Percentiles rank a stretch among this genome's conserved stretches.
phyloP scores from a whole-genome alignment of 2,113 vertebrate genomes.

The Sinosuthora webbiana region DNA sequence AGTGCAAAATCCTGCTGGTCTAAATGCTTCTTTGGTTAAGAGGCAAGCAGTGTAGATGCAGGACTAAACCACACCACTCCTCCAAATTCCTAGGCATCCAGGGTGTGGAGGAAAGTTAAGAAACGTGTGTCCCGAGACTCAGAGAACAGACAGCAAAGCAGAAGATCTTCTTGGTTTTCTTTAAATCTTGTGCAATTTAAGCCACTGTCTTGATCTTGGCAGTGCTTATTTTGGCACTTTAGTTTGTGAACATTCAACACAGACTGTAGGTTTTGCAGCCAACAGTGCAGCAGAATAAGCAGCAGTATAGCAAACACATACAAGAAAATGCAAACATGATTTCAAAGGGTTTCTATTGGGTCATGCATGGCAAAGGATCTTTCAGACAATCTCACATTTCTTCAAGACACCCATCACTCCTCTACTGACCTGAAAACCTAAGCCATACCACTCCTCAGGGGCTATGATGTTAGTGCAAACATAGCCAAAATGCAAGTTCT shows the following conservation, averaged over 20 bases:
- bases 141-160: conserved; percentile 30
- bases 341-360: neutral
- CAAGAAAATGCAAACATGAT: neutral
- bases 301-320: neutral
- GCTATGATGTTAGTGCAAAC: neutral
- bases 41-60: neutral
- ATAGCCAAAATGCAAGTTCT: neutral
- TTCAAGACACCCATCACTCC: neutral
- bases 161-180: neutral
- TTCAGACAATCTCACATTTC: neutral
- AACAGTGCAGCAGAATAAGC: neutral
- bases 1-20: neutral
- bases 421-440: neutral
- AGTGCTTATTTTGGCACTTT: conserved; percentile 43
- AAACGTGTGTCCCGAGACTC: neutral
- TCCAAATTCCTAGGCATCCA: neutral
- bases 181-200: conserved; percentile 30
- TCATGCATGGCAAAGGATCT: neutral
- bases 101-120: neutral
- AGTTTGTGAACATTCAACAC: conserved; percentile 20
- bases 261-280: conserved; percentile 12
- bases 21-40: neutral
- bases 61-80: neutral
- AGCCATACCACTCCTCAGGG: neutral
- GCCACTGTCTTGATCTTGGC: conserved; percentile 54